phyloP scores from a whole-genome alignment of 2,888 invertebrate genomes.

The Chymomyza caudatula region DNA sequence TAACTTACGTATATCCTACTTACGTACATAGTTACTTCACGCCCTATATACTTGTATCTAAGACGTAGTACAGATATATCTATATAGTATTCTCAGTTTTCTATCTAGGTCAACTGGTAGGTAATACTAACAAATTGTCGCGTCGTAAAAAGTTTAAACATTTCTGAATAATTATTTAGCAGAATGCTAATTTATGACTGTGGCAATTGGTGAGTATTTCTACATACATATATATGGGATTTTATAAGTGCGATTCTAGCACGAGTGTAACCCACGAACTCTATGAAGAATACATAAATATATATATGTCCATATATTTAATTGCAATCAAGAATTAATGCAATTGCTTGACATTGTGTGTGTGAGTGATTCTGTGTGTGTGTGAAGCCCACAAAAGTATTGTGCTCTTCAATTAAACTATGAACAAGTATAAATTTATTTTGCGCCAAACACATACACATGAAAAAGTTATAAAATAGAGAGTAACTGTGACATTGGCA shows the following conservation, averaged over 20 bases:
- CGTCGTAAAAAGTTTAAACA: not conserved
- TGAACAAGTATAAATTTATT: conserved; percentile 25
- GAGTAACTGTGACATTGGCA: too few relatives aligned
- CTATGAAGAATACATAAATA: not conserved
- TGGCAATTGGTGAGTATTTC: not conserved
- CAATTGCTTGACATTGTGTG: not conserved
- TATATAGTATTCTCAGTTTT: not conserved
- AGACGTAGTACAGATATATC: not conserved
- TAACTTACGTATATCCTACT: too few relatives aligned
- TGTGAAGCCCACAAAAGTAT: not conserved
- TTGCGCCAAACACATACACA: not conserved
- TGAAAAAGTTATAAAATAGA: too few relatives aligned
- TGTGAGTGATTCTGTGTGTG: not conserved
- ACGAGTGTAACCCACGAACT: not conserved
- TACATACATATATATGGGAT: not conserved
- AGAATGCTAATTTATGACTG: not conserved
- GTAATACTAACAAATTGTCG: not conserved
- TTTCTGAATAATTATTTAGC: not conserved
- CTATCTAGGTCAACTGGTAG: not conserved
- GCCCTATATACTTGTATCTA: not conserved
- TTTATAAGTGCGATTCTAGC: not conserved
- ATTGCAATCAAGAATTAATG: not conserved
- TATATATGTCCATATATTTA: not conserved
- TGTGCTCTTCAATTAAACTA: conserved; percentile 26
- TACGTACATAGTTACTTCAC: too few relatives aligned